phyloP scores from a whole-genome alignment of 2,113 vertebrate species.

The Oceanites oceanicus region DNA sequence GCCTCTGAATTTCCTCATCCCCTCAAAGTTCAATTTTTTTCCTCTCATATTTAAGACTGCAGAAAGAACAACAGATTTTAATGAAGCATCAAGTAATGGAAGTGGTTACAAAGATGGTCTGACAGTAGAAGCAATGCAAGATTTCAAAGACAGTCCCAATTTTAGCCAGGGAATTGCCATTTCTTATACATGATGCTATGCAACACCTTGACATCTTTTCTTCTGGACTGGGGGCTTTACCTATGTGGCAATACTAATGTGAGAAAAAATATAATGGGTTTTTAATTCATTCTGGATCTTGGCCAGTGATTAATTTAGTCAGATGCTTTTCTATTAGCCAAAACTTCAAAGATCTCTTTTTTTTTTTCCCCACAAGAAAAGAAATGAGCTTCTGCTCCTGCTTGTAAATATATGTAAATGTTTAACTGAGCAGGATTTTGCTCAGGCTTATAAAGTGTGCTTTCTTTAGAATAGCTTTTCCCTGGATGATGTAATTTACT shows the following conservation, averaged over 20 bases:
- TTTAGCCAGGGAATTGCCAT: neutral
- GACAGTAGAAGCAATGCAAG: neutral
- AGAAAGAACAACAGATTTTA: neutral
- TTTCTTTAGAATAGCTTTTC: constrained; percentile 73
- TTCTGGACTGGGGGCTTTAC: neutral
- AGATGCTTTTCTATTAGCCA: neutral
- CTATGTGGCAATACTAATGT: neutral
- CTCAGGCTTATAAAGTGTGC: constrained; percentile 46
- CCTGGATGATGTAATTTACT: constrained; percentile 71
- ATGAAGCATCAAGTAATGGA: neutral
- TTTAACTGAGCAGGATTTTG: neutral
- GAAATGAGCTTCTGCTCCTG: neutral
- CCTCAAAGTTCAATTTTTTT: neutral
- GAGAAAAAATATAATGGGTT: neutral
- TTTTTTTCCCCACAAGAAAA: neutral
- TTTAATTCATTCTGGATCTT: constrained; percentile 1
- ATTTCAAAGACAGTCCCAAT: neutral
- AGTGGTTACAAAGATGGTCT: neutral
- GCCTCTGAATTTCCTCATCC: neutral
- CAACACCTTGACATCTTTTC: neutral
- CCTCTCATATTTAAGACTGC: neutral
- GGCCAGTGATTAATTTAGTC: neutral
- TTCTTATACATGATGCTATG: neutral
- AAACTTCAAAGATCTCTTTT: neutral
- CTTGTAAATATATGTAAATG: constrained; percentile 25